These are phyloP conservation scores for Heteromyza rotundicornis DNA, from an alignment of 2,888 invertebrate genomes.

Conservation along the genomic window DNA sequence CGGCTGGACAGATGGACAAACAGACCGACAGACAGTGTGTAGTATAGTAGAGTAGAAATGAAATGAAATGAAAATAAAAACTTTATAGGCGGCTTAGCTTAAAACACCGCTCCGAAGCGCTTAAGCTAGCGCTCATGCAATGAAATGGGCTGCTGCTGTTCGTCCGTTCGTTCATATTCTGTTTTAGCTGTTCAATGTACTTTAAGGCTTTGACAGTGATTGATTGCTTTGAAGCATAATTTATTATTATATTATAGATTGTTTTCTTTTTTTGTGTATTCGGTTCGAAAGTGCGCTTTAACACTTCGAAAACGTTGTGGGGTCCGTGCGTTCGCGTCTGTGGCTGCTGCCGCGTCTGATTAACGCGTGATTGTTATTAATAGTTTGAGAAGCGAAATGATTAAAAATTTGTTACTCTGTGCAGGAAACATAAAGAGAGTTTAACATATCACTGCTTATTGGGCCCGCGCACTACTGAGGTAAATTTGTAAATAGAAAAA, in stretches of 20 bases:
- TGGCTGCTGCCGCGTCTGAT: no score
- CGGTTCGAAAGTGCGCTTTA: background rate
- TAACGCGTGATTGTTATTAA: constrained; percentile 39
- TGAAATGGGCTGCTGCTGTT: no score
- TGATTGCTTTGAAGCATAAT: constrained; percentile 48
- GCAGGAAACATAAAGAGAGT: no score
- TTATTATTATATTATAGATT: constrained; percentile 43
- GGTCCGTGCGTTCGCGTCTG: background rate
- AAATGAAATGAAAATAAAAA: background rate
- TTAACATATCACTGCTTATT: no score
- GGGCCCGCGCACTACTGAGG: no score
- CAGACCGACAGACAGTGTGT: background rate
- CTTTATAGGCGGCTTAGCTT: constrained; percentile 38
- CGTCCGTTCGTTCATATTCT: no score
- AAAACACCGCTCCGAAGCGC: constrained; percentile 21
- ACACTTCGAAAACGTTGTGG: background rate
- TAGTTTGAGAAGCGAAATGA: constrained; percentile 29
- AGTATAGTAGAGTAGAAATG: no score
- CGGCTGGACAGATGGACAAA: constrained; percentile 4
- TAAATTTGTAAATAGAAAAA: no score
- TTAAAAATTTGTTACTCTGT: no score
- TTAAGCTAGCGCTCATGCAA: no score
- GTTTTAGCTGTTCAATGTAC: no score
- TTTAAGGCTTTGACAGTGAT: constrained; percentile 43
- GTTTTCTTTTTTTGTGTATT: constrained; percentile 3